Evolutionary conservation across 2,888 invertebrate genomes (phyloP).

Genomic region (Dynastes tityus): DNA sequence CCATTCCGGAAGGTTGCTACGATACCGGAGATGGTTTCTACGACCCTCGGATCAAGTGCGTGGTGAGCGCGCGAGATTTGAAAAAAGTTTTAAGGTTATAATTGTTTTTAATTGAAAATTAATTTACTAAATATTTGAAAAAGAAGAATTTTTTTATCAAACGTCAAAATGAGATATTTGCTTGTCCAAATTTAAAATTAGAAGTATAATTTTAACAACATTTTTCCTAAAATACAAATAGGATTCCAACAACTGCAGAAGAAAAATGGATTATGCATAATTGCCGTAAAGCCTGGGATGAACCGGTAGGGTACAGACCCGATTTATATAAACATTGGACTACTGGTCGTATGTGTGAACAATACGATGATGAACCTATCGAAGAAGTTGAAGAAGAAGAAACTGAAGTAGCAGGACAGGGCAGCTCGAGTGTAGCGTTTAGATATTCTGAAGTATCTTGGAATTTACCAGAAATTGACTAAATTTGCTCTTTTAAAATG

Average conservation of each 20-base stretch:
- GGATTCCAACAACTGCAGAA: conserved; percentile 73
- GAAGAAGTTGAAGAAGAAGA: conserved; percentile 6
- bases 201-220: no score
- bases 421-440: background rate
- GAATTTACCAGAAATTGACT: conserved; percentile 15
- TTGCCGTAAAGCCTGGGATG: conserved; percentile 76
- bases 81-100: conserved; percentile 62
- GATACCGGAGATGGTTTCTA: conserved; percentile 85
- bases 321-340: conserved; percentile 74
- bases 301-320: conserved; percentile 72
- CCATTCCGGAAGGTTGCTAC: conserved; percentile 77
- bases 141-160: no score
- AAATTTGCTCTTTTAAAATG: background rate
- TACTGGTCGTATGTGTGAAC: conserved; percentile 57
- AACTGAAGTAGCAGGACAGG: background rate
- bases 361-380: conserved; percentile 23
- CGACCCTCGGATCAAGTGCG: conserved; percentile 71
- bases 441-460: conserved; percentile 30
- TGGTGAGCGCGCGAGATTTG: conserved; percentile 69
- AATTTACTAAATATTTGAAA: no score
- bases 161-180: no score
- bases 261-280: conserved; percentile 78
- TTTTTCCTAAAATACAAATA: background rate
- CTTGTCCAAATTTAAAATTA: no score
- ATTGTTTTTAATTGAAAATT: no score